phyloP scores from a whole-genome alignment of 2,113 vertebrate genomes.

The Xenopus laevis region DNA sequence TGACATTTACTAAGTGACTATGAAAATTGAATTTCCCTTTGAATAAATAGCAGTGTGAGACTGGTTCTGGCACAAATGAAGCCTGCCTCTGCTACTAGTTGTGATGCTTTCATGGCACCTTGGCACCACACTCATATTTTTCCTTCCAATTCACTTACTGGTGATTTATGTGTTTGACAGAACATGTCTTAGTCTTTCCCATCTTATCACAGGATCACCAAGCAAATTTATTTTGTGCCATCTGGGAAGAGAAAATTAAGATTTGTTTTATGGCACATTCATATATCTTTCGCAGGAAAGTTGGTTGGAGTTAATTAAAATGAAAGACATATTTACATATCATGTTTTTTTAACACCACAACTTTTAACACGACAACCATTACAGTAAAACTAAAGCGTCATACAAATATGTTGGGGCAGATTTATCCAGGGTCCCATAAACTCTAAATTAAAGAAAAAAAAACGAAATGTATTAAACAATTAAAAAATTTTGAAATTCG shows the following conservation, averaged over 20 bases:
- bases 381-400: too few relatives aligned
- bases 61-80: slow-evolving; percentile 5
- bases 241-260: slow-evolving; percentile 20
- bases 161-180: slow-evolving; percentile 37
- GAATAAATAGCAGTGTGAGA: slow-evolving; percentile 7
- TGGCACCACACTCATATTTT: slow-evolving; percentile 12
- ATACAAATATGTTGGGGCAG: too few relatives aligned
- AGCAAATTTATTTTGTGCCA: slow-evolving; percentile 32
- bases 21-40: not conserved
- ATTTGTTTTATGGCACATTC: slow-evolving; percentile 4
- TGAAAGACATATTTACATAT: too few relatives aligned
- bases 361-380: too few relatives aligned
- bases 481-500: too few relatives aligned
- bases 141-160: slow-evolving; percentile 15
- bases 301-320: too few relatives aligned
- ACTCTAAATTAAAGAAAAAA: too few relatives aligned
- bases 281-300: not conserved
- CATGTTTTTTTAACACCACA: too few relatives aligned
- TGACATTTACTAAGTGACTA: not conserved
- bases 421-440: too few relatives aligned
- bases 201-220: slow-evolving; percentile 29
- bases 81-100: not conserved
- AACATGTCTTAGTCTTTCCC: slow-evolving; percentile 26
- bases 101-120: slow-evolving; percentile 10
- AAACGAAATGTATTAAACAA: too few relatives aligned